phyloP scores from a whole-genome alignment of 2,888 invertebrate genomes.

The Lycia hirtaria region DNA sequence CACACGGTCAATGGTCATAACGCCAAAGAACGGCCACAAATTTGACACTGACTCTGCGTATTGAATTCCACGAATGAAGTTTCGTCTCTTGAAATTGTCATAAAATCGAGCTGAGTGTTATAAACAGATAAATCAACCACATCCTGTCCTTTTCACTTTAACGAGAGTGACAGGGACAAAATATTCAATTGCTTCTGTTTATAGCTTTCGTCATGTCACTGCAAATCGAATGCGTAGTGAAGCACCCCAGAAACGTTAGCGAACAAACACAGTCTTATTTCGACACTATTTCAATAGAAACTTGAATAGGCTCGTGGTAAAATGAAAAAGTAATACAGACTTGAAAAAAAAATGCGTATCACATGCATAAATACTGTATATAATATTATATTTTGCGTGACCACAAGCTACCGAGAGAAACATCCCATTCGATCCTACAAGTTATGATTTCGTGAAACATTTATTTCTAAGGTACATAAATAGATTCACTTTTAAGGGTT shows the following conservation, averaged over 20 bases:
- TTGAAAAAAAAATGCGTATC: constrained; percentile 2
- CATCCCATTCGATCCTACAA: no score
- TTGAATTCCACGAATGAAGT: constrained; percentile 28
- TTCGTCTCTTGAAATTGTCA: constrained; percentile 15
- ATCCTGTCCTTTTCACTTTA: background rate
- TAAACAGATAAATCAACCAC: constrained; percentile 3
- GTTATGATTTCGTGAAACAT: no score
- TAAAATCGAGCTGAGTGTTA: constrained; percentile 7
- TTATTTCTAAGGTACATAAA: no score
- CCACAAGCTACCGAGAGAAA: no score
- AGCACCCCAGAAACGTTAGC: constrained; percentile 49
- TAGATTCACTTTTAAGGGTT: no score
- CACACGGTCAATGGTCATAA: no score
- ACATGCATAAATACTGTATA: no score
- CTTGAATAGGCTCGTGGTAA: constrained; percentile 18
- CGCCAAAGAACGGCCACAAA: background rate
- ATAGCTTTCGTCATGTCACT: constrained; percentile 16
- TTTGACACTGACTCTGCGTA: background rate
- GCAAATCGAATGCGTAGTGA: constrained; percentile 43
- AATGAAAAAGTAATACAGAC: background rate
- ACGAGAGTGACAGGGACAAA: background rate
- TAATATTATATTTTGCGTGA: no score
- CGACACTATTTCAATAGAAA: constrained; percentile 46
- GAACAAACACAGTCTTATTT: constrained; percentile 59
- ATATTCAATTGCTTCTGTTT: constrained; percentile 7